Conservation (phyloP, 2,113 vertebrate genomes). For the Leucopsar rothschildi region DNA sequence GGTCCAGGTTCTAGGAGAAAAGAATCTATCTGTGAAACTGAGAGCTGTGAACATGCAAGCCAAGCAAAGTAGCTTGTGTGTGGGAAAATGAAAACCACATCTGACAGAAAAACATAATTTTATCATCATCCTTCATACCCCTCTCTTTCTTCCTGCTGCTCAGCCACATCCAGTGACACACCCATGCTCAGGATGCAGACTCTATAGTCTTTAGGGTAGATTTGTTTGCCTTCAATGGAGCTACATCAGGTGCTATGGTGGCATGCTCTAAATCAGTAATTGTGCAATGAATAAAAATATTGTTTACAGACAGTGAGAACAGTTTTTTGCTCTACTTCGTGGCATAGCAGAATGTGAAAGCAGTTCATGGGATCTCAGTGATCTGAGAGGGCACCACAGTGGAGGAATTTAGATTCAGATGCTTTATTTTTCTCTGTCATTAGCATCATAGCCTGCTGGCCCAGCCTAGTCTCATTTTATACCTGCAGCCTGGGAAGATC, state of each 20-base stretch:
- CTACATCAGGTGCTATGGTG: fast-evolving
- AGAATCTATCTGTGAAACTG: background rate
- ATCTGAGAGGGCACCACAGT: background rate
- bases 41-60: background rate
- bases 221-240: background rate
- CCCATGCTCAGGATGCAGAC: background rate
- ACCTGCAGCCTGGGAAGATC: background rate
- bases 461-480: background rate
- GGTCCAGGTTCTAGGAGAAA: background rate
- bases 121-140: background rate
- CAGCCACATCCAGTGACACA: background rate
- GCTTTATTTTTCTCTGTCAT: background rate
- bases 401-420: background rate
- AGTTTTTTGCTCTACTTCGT: background rate
- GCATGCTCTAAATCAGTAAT: background rate
- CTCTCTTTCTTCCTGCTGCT: background rate
- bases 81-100: background rate
- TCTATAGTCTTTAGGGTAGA: background rate
- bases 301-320: background rate
- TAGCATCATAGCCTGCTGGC: background rate
- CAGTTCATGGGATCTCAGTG: background rate
- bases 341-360: background rate
- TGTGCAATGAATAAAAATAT: background rate
- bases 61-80: background rate
- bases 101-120: background rate